phyloP scores from a whole-genome alignment of 2,797 vertebrate species.

The Rhabdophis nuchalis region DNA sequence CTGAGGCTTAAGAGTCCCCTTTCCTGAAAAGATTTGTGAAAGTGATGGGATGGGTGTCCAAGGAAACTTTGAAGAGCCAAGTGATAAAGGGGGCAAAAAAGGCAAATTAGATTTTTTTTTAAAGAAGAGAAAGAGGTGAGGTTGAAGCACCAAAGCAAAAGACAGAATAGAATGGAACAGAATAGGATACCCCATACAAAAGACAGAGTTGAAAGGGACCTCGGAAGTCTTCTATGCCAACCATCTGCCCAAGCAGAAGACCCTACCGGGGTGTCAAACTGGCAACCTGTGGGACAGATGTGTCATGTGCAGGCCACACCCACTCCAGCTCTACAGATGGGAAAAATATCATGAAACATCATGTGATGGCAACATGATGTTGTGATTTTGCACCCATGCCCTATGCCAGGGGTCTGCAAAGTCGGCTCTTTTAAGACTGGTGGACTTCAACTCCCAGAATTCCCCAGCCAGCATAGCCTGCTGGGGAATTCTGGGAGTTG shows the following conservation, averaged over 20 bases:
- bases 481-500: too few relatives aligned
- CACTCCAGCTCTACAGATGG: too few relatives aligned
- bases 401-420: too few relatives aligned
- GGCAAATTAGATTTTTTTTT: slow-evolving; percentile 5
- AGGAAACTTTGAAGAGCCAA: background rate
- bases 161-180: background rate
- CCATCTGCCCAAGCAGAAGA: background rate
- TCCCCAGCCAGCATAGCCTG: too few relatives aligned
- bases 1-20: background rate
- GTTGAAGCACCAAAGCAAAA: background rate
- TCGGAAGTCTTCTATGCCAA: background rate
- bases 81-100: background rate
- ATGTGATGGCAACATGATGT: too few relatives aligned
- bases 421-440: too few relatives aligned
- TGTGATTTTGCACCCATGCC: too few relatives aligned
- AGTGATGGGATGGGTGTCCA: background rate
- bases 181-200: background rate
- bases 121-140: background rate
- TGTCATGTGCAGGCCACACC: too few relatives aligned
- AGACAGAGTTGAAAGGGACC: background rate
- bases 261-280: too few relatives aligned
- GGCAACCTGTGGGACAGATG: too few relatives aligned
- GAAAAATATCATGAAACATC: too few relatives aligned
- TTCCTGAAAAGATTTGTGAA: background rate
- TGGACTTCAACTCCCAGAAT: too few relatives aligned